These are phyloP conservation scores for Plectus sambesii DNA, from an alignment of 1,140 invertebrate genomes.

Conservation along the genomic window DNA sequence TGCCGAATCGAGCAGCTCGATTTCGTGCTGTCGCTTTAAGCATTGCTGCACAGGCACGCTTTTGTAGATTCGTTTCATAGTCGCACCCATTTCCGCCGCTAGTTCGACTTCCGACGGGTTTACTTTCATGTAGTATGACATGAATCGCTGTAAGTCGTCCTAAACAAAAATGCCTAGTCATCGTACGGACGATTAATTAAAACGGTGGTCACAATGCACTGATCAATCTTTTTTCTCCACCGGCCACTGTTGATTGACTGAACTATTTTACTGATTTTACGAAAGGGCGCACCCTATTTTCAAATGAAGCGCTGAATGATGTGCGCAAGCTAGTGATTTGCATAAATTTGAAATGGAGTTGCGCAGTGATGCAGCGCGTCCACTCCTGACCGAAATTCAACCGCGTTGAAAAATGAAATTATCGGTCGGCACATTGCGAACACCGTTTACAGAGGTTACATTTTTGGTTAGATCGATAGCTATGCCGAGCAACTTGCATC, in stretches of 20 bases:
- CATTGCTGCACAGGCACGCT: constrained; percentile 19
- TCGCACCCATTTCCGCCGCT: constrained; percentile 15
- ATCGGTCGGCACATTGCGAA: no score
- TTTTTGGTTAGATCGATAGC: constrained; percentile 14
- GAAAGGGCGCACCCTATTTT: no score
- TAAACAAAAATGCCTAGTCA: constrained; percentile 17
- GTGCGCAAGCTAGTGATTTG: no score
- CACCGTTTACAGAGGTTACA: constrained; percentile 7
- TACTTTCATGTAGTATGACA: constrained; percentile 20
- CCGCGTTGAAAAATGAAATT: no score
- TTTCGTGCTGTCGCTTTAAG: constrained; percentile 31
- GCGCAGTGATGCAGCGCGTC: no score
- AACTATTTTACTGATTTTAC: no score
- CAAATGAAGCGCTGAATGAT: no score
- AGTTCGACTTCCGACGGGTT: constrained; percentile 33
- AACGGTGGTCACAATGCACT: no score
- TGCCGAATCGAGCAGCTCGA: constrained; percentile 36
- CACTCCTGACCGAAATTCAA: no score
- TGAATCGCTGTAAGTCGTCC: constrained; percentile 19
- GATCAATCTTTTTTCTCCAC: no score
- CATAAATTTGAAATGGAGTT: no score
- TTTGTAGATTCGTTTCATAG: constrained; percentile 24
- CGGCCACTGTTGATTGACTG: no score
- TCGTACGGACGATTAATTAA: constrained; percentile 5
- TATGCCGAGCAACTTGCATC: constrained; percentile 21